Evolutionary conservation across 2,888 invertebrate species (phyloP), one percentile per base, ranked within the genome.

Genomic region (Athalia circularis): DNA sequence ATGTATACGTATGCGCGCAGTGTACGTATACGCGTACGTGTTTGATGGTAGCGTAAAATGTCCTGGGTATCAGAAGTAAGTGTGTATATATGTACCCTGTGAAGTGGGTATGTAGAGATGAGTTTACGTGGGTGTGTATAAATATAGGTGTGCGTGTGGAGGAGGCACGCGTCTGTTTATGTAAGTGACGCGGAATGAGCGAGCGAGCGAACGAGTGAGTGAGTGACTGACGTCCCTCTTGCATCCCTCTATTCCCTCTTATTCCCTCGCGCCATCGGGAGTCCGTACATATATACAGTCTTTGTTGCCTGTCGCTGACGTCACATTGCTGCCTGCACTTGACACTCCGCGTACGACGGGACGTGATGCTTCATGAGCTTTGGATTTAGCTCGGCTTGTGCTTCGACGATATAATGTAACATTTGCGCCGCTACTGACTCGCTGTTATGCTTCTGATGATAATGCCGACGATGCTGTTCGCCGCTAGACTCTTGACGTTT

Each of bases 11-110:
- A 29, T 2, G 29, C 29, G 29, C 29, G 2, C 2, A 29, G 29
- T 29, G 2, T 29, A 29, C 48, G 29, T 47, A 86, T 86, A 86
- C 85, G 87, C 87, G 88, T 29, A 29, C 29, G 2, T 2, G 29
- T 29, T 29, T 29, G 29, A 29, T 87, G 89, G 87, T 88, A 88
- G 87, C 87, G 87, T 87, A 89, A 88, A 89, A 89, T 88, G 88
- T 85, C 86, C 86, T 86, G 85, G 4, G 47, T 68, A 11, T 43
- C 29, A 29, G 15, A 29, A 68, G 45, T 57, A 50, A 48, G n/a
- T 59, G 59, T 59, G 59, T 8, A n/a, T 54, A n/a, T 54, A 54
- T 54, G 1, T n/a, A 11, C 3, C 29, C 0, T 29, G 29, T 29
- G 29, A 29, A 29, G 29, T 29, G 29, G 29, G 29, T 29, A 29